These are phyloP conservation scores for Achroia grisella DNA, from an alignment of 1,140 invertebrate species.

Conservation along the genomic window DNA sequence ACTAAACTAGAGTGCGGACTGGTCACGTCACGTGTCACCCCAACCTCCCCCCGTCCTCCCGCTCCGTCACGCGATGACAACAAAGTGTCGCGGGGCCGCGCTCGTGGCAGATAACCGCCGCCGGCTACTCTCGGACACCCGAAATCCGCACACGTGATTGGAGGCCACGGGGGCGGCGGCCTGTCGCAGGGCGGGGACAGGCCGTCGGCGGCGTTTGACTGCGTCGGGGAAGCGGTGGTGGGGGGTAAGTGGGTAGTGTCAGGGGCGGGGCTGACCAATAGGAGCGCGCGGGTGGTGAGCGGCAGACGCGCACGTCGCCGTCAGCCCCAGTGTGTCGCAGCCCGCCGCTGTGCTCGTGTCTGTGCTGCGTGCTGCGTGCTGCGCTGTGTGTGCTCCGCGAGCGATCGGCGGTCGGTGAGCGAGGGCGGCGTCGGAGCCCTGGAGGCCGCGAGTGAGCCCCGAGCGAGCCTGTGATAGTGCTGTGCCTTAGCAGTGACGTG, in stretches of 20 bases:
- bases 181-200: background rate
- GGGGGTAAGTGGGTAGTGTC: no score
- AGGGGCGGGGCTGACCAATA: conserved; percentile 4
- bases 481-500: conserved; percentile 5
- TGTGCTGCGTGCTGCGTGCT: conserved; percentile 10
- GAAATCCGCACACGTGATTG: background rate
- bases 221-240: conserved; percentile 1
- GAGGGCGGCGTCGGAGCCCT: conserved; percentile 5
- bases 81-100: no score
- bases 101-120: background rate
- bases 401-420: conserved; percentile 6
- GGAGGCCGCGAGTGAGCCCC: conserved; percentile 1
- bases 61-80: no score
- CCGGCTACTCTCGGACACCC: no score
- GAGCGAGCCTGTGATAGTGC: background rate
- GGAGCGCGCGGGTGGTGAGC: conserved; percentile 5
- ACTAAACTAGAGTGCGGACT: no score
- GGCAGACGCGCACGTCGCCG: conserved; percentile 9
- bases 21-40: no score
- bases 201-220: background rate
- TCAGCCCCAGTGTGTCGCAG: conserved; percentile 27
- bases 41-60: no score
- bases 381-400: conserved; percentile 12
- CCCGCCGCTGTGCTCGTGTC: conserved; percentile 20
- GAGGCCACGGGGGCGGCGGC: background rate